Conservation (phyloP, 2,113 vertebrate genomes). For the Epinephelus moara region DNA sequence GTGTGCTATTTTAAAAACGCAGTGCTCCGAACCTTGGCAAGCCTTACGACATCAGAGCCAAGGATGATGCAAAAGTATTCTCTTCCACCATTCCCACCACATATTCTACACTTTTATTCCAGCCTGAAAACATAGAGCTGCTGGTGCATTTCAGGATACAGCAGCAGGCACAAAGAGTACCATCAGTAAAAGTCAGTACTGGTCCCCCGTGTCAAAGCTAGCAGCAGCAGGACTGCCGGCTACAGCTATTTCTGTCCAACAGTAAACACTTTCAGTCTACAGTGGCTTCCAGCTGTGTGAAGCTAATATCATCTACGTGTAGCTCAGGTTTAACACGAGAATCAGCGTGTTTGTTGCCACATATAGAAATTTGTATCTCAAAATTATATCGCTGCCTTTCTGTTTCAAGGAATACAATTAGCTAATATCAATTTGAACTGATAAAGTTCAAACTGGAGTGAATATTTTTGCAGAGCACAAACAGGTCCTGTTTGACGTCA, state of each 20-base stretch:
- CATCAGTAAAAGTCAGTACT: neutral
- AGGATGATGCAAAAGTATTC: slow-evolving; percentile 22
- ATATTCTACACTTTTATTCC: neutral
- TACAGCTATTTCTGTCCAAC: slow-evolving; percentile 41
- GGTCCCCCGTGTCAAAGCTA: slow-evolving; percentile 44
- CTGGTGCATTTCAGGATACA: neutral
- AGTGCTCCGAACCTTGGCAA: slow-evolving; percentile 1
- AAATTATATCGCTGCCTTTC: neutral
- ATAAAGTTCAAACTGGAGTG: neutral
- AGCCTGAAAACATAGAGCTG: neutral
- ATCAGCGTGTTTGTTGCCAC: neutral
- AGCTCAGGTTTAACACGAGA: neutral
- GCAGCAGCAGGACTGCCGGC: slow-evolving; percentile 30
- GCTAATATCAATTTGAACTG: neutral
- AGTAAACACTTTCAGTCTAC: slow-evolving; percentile 18
- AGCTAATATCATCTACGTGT: neutral
- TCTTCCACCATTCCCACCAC: neutral
- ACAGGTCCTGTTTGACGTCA: neutral
- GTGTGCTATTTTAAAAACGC: slow-evolving; percentile 17
- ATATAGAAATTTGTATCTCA: neutral
- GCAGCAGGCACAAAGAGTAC: neutral
- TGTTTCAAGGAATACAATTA: neutral
- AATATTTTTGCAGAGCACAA: too few relatives aligned
- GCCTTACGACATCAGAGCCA: neutral
- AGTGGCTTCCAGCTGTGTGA: slow-evolving; percentile 10